These are phyloP conservation scores for Simalia tracyae DNA, from an alignment of 2,797 vertebrate species.

Conservation along the genomic window DNA sequence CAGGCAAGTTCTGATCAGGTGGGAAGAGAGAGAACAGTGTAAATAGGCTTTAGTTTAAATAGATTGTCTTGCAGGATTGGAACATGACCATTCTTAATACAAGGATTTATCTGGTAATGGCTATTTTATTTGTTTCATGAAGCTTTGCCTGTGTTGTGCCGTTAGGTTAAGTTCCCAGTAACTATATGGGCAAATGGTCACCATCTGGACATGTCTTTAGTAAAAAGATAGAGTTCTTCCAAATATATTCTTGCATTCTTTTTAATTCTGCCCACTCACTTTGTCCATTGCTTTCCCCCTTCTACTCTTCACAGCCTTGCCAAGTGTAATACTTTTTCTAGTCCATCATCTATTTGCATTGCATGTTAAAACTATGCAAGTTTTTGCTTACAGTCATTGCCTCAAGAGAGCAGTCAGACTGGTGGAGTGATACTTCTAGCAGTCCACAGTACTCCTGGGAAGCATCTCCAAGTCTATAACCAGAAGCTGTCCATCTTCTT, in stretches of 20 bases:
- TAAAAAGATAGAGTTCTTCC: neutral
- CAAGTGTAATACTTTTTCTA: neutral
- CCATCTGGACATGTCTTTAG: neutral
- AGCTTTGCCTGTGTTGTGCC: neutral
- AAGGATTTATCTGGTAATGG: neutral
- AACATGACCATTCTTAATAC: neutral
- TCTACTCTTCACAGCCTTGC: too few relatives aligned
- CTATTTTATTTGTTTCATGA: neutral
- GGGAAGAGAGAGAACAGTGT: neutral
- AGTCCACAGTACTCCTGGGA: neutral
- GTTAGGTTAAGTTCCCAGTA: neutral
- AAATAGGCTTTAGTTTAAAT: neutral
- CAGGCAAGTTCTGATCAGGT: neutral
- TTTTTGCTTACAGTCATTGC: neutral
- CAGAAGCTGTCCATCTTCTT: neutral
- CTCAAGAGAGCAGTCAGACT: neutral
- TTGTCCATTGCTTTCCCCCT: neutral
- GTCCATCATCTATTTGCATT: neutral
- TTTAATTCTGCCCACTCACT: neutral
- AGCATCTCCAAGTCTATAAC: neutral
- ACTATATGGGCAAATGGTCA: neutral
- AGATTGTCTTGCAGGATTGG: neutral
- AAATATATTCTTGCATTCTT: neutral
- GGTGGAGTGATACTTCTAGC: too few relatives aligned
- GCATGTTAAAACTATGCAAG: neutral